Conservation (phyloP, 2,113 vertebrate species). For the Grantiella picta region DNA sequence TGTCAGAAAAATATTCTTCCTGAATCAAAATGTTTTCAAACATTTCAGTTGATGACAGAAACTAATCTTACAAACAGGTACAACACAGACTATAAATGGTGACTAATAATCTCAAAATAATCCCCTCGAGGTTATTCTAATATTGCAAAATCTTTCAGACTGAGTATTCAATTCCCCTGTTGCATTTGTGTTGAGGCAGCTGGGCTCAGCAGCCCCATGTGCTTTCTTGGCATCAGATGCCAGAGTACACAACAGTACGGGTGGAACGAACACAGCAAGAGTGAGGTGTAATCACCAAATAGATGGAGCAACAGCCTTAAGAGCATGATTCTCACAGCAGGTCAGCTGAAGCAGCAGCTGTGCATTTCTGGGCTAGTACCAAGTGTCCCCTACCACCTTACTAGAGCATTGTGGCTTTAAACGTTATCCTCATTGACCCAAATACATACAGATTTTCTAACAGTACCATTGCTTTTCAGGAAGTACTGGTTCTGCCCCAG, state of each 20-base stretch:
- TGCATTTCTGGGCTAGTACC: background rate
- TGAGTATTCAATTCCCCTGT: background rate
- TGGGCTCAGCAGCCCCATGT: background rate
- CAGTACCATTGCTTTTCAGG: background rate
- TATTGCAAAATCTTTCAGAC: background rate
- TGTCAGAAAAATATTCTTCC: background rate
- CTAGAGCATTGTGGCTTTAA: background rate
- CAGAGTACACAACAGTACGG: background rate
- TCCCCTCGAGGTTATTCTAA: background rate
- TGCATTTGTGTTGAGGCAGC: background rate
- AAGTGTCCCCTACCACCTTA: background rate
- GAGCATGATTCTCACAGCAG: constrained; percentile 11
- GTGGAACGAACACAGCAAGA: background rate
- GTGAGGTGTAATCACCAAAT: background rate
- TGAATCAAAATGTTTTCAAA: background rate
- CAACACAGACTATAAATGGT: background rate
- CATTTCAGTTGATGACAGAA: background rate
- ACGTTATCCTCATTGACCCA: background rate
- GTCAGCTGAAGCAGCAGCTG: constrained; percentile 9
- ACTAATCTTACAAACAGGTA: background rate
- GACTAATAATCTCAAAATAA: background rate
- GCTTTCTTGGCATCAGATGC: background rate
- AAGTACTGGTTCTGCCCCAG: background rate
- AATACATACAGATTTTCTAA: background rate
- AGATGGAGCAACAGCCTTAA: constrained; percentile 7